Conservation (phyloP, 2,797 vertebrate species). For the Carapus acus region DNA sequence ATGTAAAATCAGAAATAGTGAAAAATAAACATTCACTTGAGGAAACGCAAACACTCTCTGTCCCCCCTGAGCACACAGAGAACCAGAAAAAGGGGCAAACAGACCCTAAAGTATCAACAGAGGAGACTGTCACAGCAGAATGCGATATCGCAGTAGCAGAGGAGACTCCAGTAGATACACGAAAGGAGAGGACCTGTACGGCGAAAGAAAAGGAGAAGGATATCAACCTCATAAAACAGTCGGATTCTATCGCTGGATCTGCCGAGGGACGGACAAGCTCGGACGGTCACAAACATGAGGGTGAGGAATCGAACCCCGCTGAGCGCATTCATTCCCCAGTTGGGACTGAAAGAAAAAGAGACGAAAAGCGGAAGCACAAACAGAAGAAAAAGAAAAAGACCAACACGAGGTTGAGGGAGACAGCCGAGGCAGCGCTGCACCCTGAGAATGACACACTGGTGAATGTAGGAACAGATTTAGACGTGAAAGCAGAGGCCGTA, state of each 20-base stretch:
- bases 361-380: conserved; percentile 53
- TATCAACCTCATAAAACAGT: not conserved
- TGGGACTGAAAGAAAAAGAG: conserved; percentile 44
- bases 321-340: conserved; percentile 18
- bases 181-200: conserved; percentile 9
- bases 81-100: conserved; percentile 13
- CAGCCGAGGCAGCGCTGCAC: conserved; percentile 3
- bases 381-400: conserved; percentile 54
- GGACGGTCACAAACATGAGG: conserved; percentile 11
- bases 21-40: conserved; percentile 18
- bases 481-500: conserved; percentile 19
- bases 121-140: conserved; percentile 13
- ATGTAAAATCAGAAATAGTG: conserved; percentile 24
- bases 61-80: conserved; percentile 14
- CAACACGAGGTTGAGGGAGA: conserved; percentile 17
- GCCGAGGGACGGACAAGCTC: too few species aligned
- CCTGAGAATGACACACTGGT: conserved; percentile 20
- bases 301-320: conserved; percentile 21
- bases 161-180: conserved; percentile 9
- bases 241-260: too few species aligned
- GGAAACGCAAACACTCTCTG: conserved; percentile 14
- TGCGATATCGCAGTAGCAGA: conserved; percentile 10
- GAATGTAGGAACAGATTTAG: conserved; percentile 21
- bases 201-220: conserved; percentile 23
- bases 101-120: conserved; percentile 14